A percentile compares a stretch with the other conserved stretches of the same genome.
Conservation (phyloP, 2,113 vertebrate genomes). For the Lepisosteus oculatus region DNA sequence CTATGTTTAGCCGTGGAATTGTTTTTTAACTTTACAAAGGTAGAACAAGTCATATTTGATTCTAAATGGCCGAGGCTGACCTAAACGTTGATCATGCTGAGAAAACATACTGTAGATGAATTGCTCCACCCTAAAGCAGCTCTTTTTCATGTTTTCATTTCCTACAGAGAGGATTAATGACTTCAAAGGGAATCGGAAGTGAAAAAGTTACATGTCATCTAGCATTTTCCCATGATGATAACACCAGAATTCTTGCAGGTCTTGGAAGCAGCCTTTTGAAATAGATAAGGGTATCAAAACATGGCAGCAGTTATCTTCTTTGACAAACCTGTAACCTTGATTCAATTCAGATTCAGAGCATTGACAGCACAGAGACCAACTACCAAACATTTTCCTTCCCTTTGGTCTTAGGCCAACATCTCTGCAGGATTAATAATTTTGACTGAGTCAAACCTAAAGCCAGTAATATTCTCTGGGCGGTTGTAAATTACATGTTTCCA, state of each 20-base stretch:
- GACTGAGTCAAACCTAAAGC: slow-evolving; percentile 43
- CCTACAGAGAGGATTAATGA: slow-evolving; percentile 28
- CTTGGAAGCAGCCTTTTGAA: background rate
- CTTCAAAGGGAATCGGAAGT: slow-evolving; percentile 34
- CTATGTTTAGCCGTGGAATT: slow-evolving; percentile 27
- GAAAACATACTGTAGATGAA: background rate
- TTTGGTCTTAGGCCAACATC: slow-evolving; percentile 30
- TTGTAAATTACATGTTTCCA: slow-evolving; percentile 54
- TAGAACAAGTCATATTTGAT: slow-evolving; percentile 24
- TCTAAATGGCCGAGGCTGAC: slow-evolving; percentile 30
- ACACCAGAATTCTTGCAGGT: background rate
- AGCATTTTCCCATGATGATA: slow-evolving; percentile 39
- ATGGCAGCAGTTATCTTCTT: background rate
- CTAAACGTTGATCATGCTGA: slow-evolving; percentile 39
- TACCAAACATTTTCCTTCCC: background rate
- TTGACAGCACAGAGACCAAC: slow-evolving; percentile 11
- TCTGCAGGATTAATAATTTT: slow-evolving; percentile 57
- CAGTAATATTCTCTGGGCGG: slow-evolving; percentile 50
- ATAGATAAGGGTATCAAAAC: too few species aligned
- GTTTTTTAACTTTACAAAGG: slow-evolving; percentile 42
- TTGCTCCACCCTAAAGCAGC: background rate
- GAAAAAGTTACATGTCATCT: slow-evolving; percentile 51
- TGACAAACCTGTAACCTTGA: background rate
- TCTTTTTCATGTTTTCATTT: slow-evolving; percentile 35
- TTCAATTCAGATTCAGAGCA: slow-evolving; percentile 4